These are phyloP conservation scores for Aulostomus chinensis DNA, from an alignment of 2,797 vertebrate species.

Conservation along the genomic window DNA sequence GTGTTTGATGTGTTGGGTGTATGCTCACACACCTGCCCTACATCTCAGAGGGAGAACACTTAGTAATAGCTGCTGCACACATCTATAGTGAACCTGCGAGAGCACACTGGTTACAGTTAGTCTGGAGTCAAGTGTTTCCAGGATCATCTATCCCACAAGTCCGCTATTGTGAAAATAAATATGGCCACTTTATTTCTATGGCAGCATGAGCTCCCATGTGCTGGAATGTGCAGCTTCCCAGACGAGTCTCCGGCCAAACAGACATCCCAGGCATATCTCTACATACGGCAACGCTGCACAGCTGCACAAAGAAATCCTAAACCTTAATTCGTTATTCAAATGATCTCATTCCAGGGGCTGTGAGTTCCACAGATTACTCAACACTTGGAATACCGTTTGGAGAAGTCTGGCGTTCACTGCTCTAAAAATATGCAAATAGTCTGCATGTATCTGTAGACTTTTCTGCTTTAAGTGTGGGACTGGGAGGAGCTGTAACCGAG, in stretches of 20 bases:
- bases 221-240: slow-evolving; percentile 59
- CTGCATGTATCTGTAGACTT: no score
- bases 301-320: slow-evolving; percentile 72
- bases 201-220: slow-evolving; percentile 54
- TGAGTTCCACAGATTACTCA: slow-evolving; percentile 46
- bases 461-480: no score
- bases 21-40: slow-evolving; percentile 61
- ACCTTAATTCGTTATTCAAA: slow-evolving; percentile 58
- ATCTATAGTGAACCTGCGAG: slow-evolving; percentile 35
- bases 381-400: slow-evolving; percentile 17
- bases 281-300: slow-evolving; percentile 46
- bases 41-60: slow-evolving; percentile 45
- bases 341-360: slow-evolving; percentile 52
- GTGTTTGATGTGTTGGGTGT: slow-evolving; percentile 39
- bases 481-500: no score
- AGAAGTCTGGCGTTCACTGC: not conserved
- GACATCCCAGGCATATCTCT: slow-evolving; percentile 56
- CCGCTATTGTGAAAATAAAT: slow-evolving; percentile 58
- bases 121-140: slow-evolving; percentile 36
- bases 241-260: slow-evolving; percentile 47
- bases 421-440: slow-evolving; percentile 14
- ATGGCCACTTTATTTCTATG: slow-evolving; percentile 56
- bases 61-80: slow-evolving; percentile 44
- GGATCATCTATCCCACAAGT: slow-evolving; percentile 42
- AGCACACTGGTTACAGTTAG: slow-evolving; percentile 33